Percentiles rank a stretch among this genome's conserved stretches.
These are phyloP conservation scores for Bujurquina vittata DNA, from an alignment of 2,113 vertebrate species.

Conservation along the genomic window DNA sequence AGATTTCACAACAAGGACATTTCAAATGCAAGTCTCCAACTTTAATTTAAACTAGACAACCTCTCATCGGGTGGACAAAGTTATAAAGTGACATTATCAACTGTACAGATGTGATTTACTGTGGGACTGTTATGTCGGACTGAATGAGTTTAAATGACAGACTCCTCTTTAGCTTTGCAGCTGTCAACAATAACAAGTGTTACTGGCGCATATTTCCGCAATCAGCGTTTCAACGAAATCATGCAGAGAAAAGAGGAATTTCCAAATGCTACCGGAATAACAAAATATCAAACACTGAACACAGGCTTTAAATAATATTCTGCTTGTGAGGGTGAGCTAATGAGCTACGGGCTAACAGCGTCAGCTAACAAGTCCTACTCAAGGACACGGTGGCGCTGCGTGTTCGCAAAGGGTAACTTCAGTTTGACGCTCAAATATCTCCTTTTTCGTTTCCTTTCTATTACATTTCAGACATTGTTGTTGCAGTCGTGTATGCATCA, in stretches of 20 bases:
- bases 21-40: background rate
- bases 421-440: background rate
- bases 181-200: slow-evolving; percentile 46
- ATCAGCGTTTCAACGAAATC: background rate
- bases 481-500: rapidly evolving
- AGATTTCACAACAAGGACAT: background rate
- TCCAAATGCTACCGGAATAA: rapidly evolving
- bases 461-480: background rate
- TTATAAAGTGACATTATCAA: background rate
- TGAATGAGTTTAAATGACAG: background rate
- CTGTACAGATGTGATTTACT: rapidly evolving
- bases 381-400: slow-evolving; percentile 64
- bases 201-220: background rate
- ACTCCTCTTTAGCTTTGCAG: background rate
- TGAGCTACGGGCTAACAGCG: slow-evolving; percentile 36
- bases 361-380: slow-evolving; percentile 62
- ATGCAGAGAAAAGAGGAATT: background rate
- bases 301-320: rapidly evolving
- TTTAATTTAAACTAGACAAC: background rate
- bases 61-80: background rate
- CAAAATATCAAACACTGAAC: background rate
- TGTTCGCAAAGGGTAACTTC: background rate
- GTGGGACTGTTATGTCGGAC: background rate
- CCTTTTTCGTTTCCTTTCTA: rapidly evolving
- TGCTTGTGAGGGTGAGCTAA: background rate